Evolutionary conservation across 2,797 vertebrate genomes (phyloP).

Genomic region (Parotocinclus haroldoi): DNA sequence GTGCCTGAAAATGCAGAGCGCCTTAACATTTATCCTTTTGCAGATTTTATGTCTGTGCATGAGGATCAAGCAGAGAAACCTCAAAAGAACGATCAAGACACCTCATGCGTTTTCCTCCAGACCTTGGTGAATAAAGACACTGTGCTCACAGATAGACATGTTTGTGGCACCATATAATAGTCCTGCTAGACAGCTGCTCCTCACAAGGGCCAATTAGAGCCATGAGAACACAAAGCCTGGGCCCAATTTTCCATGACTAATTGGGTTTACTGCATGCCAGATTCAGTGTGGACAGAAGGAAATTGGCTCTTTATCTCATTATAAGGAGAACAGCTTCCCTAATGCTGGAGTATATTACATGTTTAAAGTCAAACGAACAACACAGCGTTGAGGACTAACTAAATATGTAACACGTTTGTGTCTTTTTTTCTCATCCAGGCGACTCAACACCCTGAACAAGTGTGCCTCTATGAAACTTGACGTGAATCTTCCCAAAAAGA

Average conservation of each 20-base stretch:
- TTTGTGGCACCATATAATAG: conserved; percentile 6
- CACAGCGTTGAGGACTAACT: no score
- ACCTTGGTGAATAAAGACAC: no score
- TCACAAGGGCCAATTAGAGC: conserved; percentile 45
- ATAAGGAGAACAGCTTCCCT: no score
- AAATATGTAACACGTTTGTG: no score
- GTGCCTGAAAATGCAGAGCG: background rate
- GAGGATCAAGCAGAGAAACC: no score
- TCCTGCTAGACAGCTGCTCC: conserved; percentile 14
- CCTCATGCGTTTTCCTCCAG: background rate
- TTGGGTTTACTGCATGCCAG: conserved; percentile 50
- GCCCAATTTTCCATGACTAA: conserved; percentile 56
- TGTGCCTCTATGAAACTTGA: conserved; percentile 99
- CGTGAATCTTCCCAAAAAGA: conserved; percentile 94
- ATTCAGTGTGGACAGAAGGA: conserved; percentile 18
- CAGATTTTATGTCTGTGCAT: no score
- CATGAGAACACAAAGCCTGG: conserved; percentile 38
- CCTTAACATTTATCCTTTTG: background rate
- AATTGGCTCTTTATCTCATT: conserved; percentile 8
- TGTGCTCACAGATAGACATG: background rate
- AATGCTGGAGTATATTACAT: no score
- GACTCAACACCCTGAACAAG: conserved; percentile 96
- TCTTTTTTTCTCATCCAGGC: conserved; percentile 69
- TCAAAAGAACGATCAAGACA: no score
- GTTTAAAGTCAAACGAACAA: no score